Percentiles rank a stretch among this genome's conserved stretches.
Conservation (phyloP, 2,888 invertebrate genomes). For the Coelopa pilipes region DNA sequence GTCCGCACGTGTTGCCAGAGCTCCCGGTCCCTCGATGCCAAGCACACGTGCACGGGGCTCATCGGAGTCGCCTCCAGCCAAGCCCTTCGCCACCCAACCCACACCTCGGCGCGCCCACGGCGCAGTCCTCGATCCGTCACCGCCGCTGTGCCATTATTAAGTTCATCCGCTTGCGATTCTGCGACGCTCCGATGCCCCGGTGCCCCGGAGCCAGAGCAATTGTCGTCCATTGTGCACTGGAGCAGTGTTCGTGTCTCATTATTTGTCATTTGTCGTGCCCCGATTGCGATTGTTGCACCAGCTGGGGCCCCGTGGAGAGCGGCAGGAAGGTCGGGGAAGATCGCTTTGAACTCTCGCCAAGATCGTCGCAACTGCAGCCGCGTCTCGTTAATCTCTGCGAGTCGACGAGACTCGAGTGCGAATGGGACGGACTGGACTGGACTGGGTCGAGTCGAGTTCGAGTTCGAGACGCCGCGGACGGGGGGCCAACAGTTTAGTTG, state of each 20-base stretch:
- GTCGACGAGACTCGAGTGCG: no score
- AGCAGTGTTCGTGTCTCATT: conserved; percentile 5
- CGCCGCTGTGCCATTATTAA: conserved; percentile 17
- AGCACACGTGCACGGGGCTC: background rate
- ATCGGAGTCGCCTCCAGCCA: background rate
- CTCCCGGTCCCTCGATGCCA: background rate
- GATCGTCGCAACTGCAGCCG: background rate
- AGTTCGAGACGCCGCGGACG: background rate
- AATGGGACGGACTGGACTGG: no score
- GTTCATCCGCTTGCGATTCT: conserved; percentile 34
- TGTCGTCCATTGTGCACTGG: background rate
- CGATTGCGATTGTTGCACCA: background rate
- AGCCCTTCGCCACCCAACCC: background rate
- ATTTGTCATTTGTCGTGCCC: conserved; percentile 27
- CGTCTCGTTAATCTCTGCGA: no score
- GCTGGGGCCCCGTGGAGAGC: background rate
- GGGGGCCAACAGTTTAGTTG: conserved; percentile 19
- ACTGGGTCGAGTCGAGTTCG: no score
- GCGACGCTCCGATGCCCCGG: conserved; percentile 2
- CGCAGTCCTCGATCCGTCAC: background rate
- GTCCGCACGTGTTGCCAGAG: background rate
- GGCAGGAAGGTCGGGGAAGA: background rate
- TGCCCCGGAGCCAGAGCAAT: background rate
- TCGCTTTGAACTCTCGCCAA: conserved; percentile 2
- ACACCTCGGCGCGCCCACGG: conserved; percentile 28